Evolutionary conservation across 2,113 vertebrate genomes (phyloP), one percentile per base, ranked within the genome.

Genomic region (Cranoglanis bouderius): DNA sequence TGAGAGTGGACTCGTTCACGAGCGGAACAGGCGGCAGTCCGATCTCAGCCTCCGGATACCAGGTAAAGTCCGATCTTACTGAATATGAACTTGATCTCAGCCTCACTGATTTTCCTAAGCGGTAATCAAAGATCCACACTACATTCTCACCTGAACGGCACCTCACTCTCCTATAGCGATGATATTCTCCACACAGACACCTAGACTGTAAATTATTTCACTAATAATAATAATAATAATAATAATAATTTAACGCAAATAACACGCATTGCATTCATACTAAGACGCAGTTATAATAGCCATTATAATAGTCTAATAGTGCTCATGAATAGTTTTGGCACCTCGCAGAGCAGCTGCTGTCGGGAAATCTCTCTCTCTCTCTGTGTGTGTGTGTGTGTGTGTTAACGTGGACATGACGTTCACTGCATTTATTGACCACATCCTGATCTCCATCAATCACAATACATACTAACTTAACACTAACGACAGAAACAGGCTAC

Each of bases 1-100:
- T 96, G 91, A 97, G 97, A 90, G 96, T 97, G 92, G 98, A 98
- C 94, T 97, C 96, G 89, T 99, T 97, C 94, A 96, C 96, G 86
- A 96, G 96, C 95, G 96, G 97, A 95, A 95, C 95, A 91, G 95
- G 95, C 93, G 95, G 95, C 90, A 96, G 95, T 93, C 94, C 96
- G 90, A 91, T 96, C 92, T 95, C 96, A 93, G 95, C 94, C 94
- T 95, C 96, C 84, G 94, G 85, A 89, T 97, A 98, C 95, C 98
- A 99, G 98, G 98, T 98, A 97, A 82, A 35, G 29, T 83, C 43
- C 5, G 35, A 83, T 43, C 12, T 24, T 1, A 57, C 49, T 24
- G 2, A 55, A 19, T 7, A 32, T 80, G 24, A 26, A 80, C 77
- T 9, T 32, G 26, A n/a, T 40, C 26, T 59, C 29, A 16, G 40